Evolutionary conservation across 1,140 invertebrate genomes (phyloP).

Genomic region (Tachypleus tridentatus): DNA sequence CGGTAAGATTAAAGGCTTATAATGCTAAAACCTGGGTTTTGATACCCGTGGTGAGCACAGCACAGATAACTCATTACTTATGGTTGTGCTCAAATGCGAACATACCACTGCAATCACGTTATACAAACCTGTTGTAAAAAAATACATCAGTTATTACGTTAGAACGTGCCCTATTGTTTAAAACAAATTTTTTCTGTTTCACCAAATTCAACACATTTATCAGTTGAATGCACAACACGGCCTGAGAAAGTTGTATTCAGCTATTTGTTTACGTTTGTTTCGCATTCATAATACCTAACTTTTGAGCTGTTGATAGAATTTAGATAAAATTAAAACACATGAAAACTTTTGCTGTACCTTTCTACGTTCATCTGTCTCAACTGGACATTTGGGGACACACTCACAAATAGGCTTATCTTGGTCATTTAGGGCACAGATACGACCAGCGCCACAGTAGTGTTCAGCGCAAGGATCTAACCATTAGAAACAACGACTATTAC

Average conservation of each 20-base stretch:
- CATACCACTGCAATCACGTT: too few species aligned
- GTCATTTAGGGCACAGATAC: conserved; percentile 61
- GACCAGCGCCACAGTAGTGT: conserved; percentile 77
- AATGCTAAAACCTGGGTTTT: too few species aligned
- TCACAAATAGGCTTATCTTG: conserved; percentile 60
- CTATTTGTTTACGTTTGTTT: too few species aligned
- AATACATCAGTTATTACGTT: too few species aligned
- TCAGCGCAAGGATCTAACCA: conserved; percentile 60
- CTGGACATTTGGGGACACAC: conserved; percentile 46
- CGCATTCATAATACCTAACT: not conserved
- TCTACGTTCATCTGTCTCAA: conserved; percentile 16
- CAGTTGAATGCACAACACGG: not conserved
- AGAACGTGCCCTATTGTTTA: too few species aligned
- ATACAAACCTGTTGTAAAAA: too few species aligned
- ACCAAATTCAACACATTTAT: not conserved
- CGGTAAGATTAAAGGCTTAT: too few species aligned
- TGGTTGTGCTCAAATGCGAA: too few species aligned
- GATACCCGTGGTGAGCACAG: too few species aligned
- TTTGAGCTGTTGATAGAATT: not conserved
- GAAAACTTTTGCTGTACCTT: conserved; percentile 35
- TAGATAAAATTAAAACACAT: not conserved
- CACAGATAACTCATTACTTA: too few species aligned
- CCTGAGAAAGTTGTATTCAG: not conserved
- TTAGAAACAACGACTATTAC: too few species aligned
- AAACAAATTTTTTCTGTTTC: not conserved